Evolutionary conservation across 2,888 invertebrate genomes (phyloP).

Genomic region (Nasonovia ribisnigri): DNA sequence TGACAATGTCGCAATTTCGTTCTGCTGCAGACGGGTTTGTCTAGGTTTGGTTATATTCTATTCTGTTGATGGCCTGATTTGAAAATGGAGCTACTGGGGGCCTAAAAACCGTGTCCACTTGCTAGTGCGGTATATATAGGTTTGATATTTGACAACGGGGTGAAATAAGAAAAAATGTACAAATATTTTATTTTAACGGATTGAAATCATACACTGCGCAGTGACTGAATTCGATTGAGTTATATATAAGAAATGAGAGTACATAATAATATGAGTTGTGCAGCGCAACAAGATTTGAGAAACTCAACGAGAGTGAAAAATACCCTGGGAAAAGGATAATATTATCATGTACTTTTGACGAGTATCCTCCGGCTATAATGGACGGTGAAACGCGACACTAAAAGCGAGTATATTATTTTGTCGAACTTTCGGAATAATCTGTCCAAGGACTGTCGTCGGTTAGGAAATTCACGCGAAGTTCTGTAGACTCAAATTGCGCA

Average conservation of each 20-base stretch:
- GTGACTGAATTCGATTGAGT: background rate
- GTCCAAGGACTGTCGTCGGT: background rate
- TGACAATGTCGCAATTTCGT: conserved; percentile 19
- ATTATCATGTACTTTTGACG: background rate
- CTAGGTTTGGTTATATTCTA: background rate
- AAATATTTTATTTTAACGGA: background rate
- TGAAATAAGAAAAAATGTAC: background rate
- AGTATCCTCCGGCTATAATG: background rate
- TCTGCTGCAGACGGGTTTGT: background rate
- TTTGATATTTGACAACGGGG: background rate
- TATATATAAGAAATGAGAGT: background rate
- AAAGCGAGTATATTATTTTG: background rate
- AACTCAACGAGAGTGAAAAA: background rate
- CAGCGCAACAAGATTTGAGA: background rate
- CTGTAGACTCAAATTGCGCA: background rate
- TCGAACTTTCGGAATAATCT: background rate
- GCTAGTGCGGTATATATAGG: background rate
- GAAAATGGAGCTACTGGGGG: background rate
- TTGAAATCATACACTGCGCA: background rate
- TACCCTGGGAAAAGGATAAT: background rate
- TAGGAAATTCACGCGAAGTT: background rate
- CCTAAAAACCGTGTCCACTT: background rate
- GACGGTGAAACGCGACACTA: background rate
- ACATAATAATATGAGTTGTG: background rate
- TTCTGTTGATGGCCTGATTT: background rate